Evolutionary conservation across 2,797 vertebrate species (phyloP).

Genomic region (Austrolebias charrua): DNA sequence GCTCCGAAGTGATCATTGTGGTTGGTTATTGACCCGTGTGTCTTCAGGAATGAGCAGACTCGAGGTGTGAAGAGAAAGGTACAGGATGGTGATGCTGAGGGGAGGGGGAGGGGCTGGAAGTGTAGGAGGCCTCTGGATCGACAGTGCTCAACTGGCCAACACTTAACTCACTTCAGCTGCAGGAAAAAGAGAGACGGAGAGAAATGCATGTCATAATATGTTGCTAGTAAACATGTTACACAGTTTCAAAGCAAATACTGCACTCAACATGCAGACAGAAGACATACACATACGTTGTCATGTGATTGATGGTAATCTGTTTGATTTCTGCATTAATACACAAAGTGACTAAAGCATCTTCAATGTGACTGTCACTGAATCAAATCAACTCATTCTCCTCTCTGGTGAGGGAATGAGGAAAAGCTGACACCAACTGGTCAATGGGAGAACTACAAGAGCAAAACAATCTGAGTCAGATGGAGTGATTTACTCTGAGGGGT

Average conservation of each 20-base stretch:
- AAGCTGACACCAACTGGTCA: conserved; percentile 82
- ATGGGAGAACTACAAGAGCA: conserved; percentile 75
- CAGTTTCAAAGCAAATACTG: too few relatives aligned
- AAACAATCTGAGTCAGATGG: conserved; percentile 38
- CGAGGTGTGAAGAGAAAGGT: conserved; percentile 28
- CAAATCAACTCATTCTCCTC: conserved; percentile 17
- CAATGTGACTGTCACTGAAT: conserved; percentile 17
- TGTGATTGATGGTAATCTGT: background rate
- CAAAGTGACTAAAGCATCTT: conserved; percentile 3
- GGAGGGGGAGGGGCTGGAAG: conserved; percentile 36
- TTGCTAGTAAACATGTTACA: too few relatives aligned
- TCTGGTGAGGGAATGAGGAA: conserved; percentile 26
- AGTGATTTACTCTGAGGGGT: conserved; percentile 18
- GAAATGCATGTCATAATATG: background rate
- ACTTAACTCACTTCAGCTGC: conserved; percentile 62
- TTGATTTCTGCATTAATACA: background rate
- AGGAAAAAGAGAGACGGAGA: conserved; percentile 17
- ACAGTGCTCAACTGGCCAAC: conserved; percentile 36
- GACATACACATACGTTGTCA: too few relatives aligned
- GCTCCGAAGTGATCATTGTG: conserved; percentile 98
- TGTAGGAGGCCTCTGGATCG: conserved; percentile 49
- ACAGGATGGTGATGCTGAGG: conserved; percentile 15
- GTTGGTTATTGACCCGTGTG: conserved; percentile 18
- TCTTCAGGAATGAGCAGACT: conserved; percentile 31
- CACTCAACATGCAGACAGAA: too few relatives aligned